Base-by-base conservation (phyloP, 2,888 invertebrate genomes). In the Coelinius sp. region DNA sequence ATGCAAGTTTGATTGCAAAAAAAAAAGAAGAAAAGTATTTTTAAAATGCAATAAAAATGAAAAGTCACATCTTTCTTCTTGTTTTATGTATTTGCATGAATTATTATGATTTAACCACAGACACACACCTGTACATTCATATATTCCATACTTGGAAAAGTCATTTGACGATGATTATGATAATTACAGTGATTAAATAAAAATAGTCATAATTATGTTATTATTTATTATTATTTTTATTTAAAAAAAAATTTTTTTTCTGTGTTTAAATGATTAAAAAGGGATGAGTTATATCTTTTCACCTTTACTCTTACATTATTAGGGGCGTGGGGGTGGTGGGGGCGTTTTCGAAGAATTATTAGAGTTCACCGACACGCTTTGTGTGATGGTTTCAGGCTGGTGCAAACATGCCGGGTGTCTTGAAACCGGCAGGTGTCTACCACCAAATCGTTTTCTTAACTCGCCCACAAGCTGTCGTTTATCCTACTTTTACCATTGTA, bases 391-490 rank as follows among this genome's bases (percentile, higher is more conserved):
- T n/a, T 59, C 71, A 56, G 38, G 64, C 24, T 68, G 52, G 27
- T 67, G 44, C 20, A 66, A 70, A 71, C 71, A 71, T 71, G 73
- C 70, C 73, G 68, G 65, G 27, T 65, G 22, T 5, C 20, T 12
- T 17, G n/a, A 20, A 17, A 25, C 31, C 52, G n/a, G 14, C 56
- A 56, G 56, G n/a, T 56, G 25, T 56, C 68, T 73, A 59, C 73
- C 77, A 75, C 77, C 70, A 76, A 80, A 80, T 77, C 78, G 77
- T 70, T 76, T 75, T 78, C 66, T 73, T 65, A 78, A 80, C 78
- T 77, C 80, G 80, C 79, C 80, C 80, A 80, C 82, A 80, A 80
- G 78, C 80, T 81, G 80, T 79, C 76, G 77, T 75, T 70, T 69
- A 52, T 64, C 67, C 64, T 41, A 44, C 35, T 68, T 67, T 17